Evolutionary conservation across 1,140 invertebrate genomes (phyloP).

Genomic region (Zaprionus camerounensis): DNA sequence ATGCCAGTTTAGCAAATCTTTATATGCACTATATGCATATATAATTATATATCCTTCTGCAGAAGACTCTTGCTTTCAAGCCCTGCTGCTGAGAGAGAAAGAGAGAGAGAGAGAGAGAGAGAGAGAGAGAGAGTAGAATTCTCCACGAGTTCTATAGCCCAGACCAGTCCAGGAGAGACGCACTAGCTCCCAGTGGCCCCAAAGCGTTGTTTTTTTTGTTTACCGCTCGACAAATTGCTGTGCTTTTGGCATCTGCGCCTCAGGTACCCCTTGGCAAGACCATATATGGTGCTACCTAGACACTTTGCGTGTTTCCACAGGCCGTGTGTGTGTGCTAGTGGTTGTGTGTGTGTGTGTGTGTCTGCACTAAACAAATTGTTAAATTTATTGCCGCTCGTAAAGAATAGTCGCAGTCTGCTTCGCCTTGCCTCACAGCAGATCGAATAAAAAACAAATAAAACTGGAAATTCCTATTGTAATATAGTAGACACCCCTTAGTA

Average conservation of each 20-base stretch:
- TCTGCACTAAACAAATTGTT: conserved; percentile 80
- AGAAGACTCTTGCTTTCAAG: conserved; percentile 4
- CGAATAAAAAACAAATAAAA: conserved; percentile 43
- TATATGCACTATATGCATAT: not conserved
- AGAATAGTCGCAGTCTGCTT: conserved; percentile 72
- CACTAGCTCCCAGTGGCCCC: conserved; percentile 54
- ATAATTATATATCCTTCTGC: not conserved
- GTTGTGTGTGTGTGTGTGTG: conserved; percentile 58
- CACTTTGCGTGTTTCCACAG: conserved; percentile 67
- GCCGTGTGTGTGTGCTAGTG: not conserved
- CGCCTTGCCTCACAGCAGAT: conserved; percentile 42
- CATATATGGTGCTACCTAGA: conserved; percentile 73
- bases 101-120: not conserved
- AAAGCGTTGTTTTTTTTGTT: conserved; percentile 65
- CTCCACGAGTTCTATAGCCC: conserved; percentile 15
- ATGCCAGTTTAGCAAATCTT: not conserved
- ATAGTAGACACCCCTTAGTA: conserved; percentile 14
- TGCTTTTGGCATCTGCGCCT: conserved; percentile 74
- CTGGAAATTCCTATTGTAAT: conserved; percentile 51
- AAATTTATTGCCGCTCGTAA: conserved; percentile 80
- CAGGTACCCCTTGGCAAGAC: conserved; percentile 48
- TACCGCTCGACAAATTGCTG: conserved; percentile 78
- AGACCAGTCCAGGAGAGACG: conserved; percentile 46
- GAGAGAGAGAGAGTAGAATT: conserved; percentile 19
- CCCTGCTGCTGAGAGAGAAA: not conserved